These are phyloP conservation scores for Drosophila flavopinicola DNA, from an alignment of 2,888 invertebrate genomes.

Conservation along the genomic window DNA sequence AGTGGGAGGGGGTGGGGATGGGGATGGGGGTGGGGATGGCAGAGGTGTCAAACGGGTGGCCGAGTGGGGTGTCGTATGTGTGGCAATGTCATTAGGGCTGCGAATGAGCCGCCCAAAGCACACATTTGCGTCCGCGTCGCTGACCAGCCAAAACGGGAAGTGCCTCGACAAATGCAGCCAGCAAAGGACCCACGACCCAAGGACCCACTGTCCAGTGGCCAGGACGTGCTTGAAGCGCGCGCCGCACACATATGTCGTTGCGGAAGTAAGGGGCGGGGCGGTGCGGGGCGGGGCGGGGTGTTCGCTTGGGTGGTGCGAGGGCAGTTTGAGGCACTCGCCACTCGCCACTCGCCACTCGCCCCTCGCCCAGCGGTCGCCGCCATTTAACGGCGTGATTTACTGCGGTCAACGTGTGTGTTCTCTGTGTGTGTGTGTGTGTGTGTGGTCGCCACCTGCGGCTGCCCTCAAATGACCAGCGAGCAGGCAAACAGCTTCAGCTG, in stretches of 20 bases:
- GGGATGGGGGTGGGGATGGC: no score
- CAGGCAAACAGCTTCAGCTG: slow-evolving; percentile 31
- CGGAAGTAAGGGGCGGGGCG: slow-evolving; percentile 17
- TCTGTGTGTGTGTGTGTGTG: slow-evolving; percentile 28
- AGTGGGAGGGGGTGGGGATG: slow-evolving; percentile 1
- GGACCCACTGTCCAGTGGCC: slow-evolving; percentile 23
- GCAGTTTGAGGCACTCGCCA: slow-evolving; percentile 6
- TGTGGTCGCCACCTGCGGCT: slow-evolving; percentile 75
- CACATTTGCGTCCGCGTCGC: slow-evolving; percentile 75
- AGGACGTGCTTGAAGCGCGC: slow-evolving; percentile 63
- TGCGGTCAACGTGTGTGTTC: slow-evolving; percentile 73
- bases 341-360: no score
- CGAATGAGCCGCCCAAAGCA: slow-evolving; percentile 78
- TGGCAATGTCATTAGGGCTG: slow-evolving; percentile 74
- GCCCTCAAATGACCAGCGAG: slow-evolving; percentile 77
- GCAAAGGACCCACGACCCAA: slow-evolving; percentile 15
- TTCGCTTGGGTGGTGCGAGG: slow-evolving; percentile 1
- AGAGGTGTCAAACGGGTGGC: not conserved
- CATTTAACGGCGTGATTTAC: slow-evolving; percentile 82
- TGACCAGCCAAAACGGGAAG: slow-evolving; percentile 73
- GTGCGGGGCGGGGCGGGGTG: no score
- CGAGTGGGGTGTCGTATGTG: slow-evolving; percentile 28
- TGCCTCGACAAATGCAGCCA: slow-evolving; percentile 78
- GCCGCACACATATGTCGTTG: slow-evolving; percentile 48
- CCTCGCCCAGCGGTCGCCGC: slow-evolving; percentile 58